Percentiles rank a stretch among this genome's conserved stretches.
Conservation (phyloP, 2,797 vertebrate species). For the Kryptopterus vitreolus region DNA sequence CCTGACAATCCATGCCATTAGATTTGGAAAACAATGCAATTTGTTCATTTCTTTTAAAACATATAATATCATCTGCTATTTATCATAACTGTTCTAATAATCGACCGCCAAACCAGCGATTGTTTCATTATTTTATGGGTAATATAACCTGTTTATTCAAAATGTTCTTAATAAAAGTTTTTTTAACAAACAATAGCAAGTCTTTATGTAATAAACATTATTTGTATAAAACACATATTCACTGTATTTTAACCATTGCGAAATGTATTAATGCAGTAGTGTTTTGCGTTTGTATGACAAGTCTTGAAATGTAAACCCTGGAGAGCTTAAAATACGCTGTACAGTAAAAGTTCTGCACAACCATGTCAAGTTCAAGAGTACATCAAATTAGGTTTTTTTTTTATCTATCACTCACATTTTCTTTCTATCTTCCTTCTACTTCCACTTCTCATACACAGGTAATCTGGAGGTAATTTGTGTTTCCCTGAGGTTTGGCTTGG, state of each 20-base stretch:
- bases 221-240: not conserved
- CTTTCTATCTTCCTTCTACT: not conserved
- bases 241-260: not conserved
- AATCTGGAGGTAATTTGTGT: not conserved
- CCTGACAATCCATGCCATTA: not conserved
- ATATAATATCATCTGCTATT: not conserved
- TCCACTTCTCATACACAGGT: conserved; percentile 2
- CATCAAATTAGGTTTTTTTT: not conserved
- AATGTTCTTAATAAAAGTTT: not conserved
- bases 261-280: not conserved
- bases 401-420: not conserved
- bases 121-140: not conserved
- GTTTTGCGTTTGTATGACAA: not conserved
- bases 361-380: not conserved
- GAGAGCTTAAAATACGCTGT: not conserved
- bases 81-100: not conserved
- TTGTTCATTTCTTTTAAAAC: not conserved
- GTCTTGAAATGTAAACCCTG: not conserved
- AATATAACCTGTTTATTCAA: not conserved
- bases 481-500: not conserved
- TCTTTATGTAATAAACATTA: not conserved
- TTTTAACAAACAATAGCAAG: not conserved
- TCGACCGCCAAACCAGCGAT: not conserved
- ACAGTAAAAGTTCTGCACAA: not conserved
- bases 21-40: not conserved